A percentile compares a stretch with the other conserved stretches of the same genome.
Evolutionary conservation across 2,113 vertebrate genomes (phyloP).

Genomic region (Brienomyrus brachyistius): DNA sequence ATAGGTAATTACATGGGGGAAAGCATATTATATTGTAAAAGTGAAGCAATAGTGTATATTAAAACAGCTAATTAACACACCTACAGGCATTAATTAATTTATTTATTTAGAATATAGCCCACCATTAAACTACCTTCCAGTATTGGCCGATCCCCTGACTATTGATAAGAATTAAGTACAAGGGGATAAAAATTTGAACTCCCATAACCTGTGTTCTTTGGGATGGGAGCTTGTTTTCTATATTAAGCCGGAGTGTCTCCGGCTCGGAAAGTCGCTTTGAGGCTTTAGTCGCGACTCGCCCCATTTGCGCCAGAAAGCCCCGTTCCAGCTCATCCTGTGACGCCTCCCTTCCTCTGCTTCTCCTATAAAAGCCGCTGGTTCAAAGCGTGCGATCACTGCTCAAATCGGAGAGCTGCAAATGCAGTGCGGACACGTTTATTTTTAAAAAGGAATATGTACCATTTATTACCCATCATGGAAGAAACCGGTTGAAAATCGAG

Average conservation of each 20-base stretch:
- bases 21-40: neutral
- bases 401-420: conserved; percentile 29
- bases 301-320: neutral
- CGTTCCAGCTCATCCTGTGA: conserved; percentile 41
- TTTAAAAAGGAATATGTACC: neutral
- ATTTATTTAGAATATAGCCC: neutral
- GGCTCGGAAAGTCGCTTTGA: neutral
- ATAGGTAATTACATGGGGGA: neutral
- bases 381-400: conserved; percentile 33
- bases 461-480: neutral
- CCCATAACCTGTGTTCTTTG: neutral
- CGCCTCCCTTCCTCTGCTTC: conserved; percentile 52
- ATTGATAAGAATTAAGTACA: neutral
- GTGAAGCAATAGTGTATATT: neutral
- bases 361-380: conserved; percentile 51
- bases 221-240: neutral
- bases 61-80: neutral
- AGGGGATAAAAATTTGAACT: neutral
- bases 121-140: neutral
- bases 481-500: neutral
- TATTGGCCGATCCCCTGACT: neutral
- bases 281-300: neutral
- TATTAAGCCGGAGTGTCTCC: neutral
- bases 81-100: too few relatives aligned
- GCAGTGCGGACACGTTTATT: neutral